Percentiles rank a stretch among this genome's conserved stretches.
These are phyloP conservation scores for Dastarcus helophoroides DNA, from an alignment of 2,888 invertebrate genomes.

Conservation along the genomic window DNA sequence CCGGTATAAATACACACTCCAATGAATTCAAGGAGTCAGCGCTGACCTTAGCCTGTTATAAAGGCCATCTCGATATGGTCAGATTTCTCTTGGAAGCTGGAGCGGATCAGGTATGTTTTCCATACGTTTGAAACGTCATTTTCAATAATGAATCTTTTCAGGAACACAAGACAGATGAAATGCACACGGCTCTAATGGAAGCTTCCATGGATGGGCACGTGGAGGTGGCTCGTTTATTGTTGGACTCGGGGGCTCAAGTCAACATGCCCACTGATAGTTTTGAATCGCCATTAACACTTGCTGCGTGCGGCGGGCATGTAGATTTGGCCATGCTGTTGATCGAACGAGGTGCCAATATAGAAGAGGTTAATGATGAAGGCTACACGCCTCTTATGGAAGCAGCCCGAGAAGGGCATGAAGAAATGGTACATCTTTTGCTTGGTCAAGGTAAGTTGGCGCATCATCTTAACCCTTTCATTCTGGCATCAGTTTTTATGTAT, in stretches of 20 bases:
- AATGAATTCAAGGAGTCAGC: conserved; percentile 99
- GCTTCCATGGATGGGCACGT: conserved; percentile 99
- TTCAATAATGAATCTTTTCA: no score
- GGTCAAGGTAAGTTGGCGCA: conserved; percentile 53
- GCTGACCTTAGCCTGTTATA: conserved; percentile 63
- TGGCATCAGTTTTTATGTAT: no score
- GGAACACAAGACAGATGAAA: conserved; percentile 98
- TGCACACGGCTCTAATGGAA: conserved; percentile 99
- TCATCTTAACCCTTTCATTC: no score
- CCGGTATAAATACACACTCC: conserved; percentile 96
- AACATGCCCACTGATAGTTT: conserved; percentile 99
- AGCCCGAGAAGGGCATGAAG: conserved; percentile 95
- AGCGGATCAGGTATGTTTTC: conserved; percentile 88
- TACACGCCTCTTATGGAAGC: conserved; percentile 99
- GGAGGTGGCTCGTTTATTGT: conserved; percentile 85
- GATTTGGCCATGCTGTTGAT: conserved; percentile 91
- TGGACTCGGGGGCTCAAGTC: conserved; percentile 96
- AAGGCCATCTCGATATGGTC: conserved; percentile 97
- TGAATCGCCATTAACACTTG: conserved; percentile 95
- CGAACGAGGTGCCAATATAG: conserved; percentile 95
- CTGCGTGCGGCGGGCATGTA: conserved; percentile 97
- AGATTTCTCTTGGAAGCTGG: conserved; percentile 90
- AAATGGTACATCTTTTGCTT: conserved; percentile 90
- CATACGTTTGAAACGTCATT: no score
- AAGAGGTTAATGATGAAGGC: conserved; percentile 98